Evolutionary conservation across 2,888 invertebrate species (phyloP).

Genomic region (Mythimna impura): DNA sequence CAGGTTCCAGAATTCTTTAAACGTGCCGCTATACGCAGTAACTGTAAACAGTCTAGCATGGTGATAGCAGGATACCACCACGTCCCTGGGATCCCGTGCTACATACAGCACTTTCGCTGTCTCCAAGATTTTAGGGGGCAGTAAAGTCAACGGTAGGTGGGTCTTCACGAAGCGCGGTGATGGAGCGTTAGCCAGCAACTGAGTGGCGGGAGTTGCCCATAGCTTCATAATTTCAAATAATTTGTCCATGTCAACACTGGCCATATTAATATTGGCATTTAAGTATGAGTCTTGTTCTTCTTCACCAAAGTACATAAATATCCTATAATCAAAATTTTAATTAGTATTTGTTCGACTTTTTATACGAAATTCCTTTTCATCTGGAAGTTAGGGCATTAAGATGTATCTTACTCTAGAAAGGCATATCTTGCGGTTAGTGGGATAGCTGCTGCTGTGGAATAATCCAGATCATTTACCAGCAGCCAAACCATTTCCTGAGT

Average conservation of each 20-base stretch:
- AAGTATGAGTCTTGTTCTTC: neutral
- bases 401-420: slow-evolving; percentile 92
- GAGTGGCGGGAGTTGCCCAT: slow-evolving; percentile 15
- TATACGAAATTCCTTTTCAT: neutral
- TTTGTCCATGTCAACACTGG: neutral
- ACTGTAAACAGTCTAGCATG: slow-evolving; percentile 90
- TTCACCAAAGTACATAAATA: slow-evolving; percentile 29
- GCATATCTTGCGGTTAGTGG: slow-evolving; percentile 91
- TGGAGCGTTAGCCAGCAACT: slow-evolving; percentile 37
- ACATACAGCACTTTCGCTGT: slow-evolving; percentile 92
- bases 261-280: neutral
- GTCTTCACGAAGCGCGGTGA: slow-evolving; percentile 89
- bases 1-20: slow-evolving; percentile 91
- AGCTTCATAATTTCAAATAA: neutral
- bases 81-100: slow-evolving; percentile 95
- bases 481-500: slow-evolving; percentile 94
- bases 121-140: slow-evolving; percentile 90
- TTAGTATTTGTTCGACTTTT: neutral
- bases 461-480: slow-evolving; percentile 92
- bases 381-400: neutral
- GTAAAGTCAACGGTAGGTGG: slow-evolving; percentile 92
- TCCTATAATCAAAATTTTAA: slow-evolving; percentile 11
- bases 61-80: slow-evolving; percentile 94
- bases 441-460: slow-evolving; percentile 87
- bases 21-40: slow-evolving; percentile 90